Percentiles rank a stretch among this genome's conserved stretches.
Conservation (phyloP, 2,888 invertebrate genomes). For the Eupithecia vulgata region DNA sequence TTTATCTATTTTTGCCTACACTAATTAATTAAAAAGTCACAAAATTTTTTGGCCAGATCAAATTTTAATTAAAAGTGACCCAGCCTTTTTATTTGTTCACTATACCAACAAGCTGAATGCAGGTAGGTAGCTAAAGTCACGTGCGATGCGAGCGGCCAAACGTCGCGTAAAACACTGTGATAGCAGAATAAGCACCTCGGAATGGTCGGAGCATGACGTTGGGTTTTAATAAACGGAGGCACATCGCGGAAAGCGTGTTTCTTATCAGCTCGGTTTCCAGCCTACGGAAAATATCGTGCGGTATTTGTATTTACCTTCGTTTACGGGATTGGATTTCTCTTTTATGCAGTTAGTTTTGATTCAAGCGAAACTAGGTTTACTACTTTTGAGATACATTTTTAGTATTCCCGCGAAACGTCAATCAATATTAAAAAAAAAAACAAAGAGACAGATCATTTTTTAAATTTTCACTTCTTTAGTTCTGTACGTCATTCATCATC, state of each 20-base stretch:
- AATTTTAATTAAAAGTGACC: not conserved
- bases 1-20: too few relatives aligned
- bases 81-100: slow-evolving; percentile 3
- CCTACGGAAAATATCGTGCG: slow-evolving; percentile 12
- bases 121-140: slow-evolving; percentile 49
- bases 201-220: slow-evolving; percentile 39
- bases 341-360: not conserved
- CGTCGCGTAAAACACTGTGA: slow-evolving; percentile 45
- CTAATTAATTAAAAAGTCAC: not conserved
- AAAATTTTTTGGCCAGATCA: not conserved
- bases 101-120: slow-evolving; percentile 31
- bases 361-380: not conserved
- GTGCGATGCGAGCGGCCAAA: slow-evolving; percentile 47
- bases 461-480: too few relatives aligned
- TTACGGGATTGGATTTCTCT: not conserved
- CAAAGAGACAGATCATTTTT: too few relatives aligned
- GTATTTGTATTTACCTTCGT: not conserved
- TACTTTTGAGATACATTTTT: not conserved
- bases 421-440: too few relatives aligned
- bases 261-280: slow-evolving; percentile 31
- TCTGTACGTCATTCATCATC: too few relatives aligned
- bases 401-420: not conserved
- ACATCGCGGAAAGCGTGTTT: slow-evolving; percentile 38
- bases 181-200: slow-evolving; percentile 37
- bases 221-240: slow-evolving; percentile 41